A percentile compares a stretch with the other conserved stretches of the same genome.
These are phyloP conservation scores for Bothrops jararaca DNA, from an alignment of 2,113 vertebrate species.

Conservation along the genomic window DNA sequence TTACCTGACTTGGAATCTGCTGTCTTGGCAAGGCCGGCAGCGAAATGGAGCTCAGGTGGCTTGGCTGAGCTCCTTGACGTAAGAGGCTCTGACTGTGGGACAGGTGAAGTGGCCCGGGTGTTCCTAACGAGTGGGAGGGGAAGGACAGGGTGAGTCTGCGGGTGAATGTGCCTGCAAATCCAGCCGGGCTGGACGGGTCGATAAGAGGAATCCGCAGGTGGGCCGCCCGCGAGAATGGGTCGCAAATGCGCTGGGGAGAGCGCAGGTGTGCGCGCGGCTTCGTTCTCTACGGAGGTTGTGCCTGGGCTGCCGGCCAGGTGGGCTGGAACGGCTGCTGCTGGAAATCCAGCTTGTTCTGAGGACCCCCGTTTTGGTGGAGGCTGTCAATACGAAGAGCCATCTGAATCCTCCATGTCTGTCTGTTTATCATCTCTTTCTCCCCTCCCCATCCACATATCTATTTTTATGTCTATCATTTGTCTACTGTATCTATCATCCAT, in stretches of 20 bases:
- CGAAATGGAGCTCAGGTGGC: constrained; percentile 91
- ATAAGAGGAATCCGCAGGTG: neutral
- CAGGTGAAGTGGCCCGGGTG: constrained; percentile 93
- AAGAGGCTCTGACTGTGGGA: constrained; percentile 84
- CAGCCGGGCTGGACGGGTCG: too few species aligned
- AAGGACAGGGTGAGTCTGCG: neutral
- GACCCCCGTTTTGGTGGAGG: neutral
- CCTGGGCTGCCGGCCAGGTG: neutral
- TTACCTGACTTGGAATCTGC: constrained; percentile 92
- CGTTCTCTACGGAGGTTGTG: rapidly evolving
- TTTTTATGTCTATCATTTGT: too few species aligned
- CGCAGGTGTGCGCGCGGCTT: neutral
- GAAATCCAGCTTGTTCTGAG: neutral
- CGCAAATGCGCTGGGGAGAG: neutral
- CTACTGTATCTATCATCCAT: too few species aligned
- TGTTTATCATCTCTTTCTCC: neutral
- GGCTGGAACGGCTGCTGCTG: neutral
- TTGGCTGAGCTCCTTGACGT: constrained; percentile 86
- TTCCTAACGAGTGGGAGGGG: constrained; percentile 77
- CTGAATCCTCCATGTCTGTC: neutral
- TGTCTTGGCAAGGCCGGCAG: constrained; percentile 90
- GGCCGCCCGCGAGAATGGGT: neutral
- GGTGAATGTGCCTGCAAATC: neutral
- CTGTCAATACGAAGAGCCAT: neutral
- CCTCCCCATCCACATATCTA: too few species aligned